Evolutionary conservation across 1,140 invertebrate species (phyloP), one percentile per base, ranked within the genome.

Genomic region (Diachasma alloeum): DNA sequence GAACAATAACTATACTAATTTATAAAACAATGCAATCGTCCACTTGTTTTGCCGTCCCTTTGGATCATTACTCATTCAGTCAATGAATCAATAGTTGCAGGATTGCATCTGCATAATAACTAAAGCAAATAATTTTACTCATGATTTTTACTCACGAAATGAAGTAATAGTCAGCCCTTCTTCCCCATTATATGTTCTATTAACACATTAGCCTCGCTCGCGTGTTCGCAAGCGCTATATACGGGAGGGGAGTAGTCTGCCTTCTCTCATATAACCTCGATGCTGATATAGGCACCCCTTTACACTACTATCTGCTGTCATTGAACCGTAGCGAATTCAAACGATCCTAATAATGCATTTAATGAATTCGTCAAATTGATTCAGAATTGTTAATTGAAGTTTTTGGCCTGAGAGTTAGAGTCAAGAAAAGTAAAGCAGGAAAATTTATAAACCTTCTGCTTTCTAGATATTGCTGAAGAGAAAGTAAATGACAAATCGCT

Each of bases 181-280:
- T 80, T 81, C 77, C 17, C 48, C 77, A 79, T 78, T 82, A 84
- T 87, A 86, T 82, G 83, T 84, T 87, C 85, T 85, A 87, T 88
- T 87, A 87, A 87, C 86, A 88, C 86, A 87, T 87, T 88, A 87
- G 83, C 80, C 78, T 79, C 77, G 83, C 82, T 87, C 84, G 87
- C 86, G 87, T 87, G 87, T 84, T 85, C 77, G 84, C 85, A 86
- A 81, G 80, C 81, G 81, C 83, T 86, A 86, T 86, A 82, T 24
- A 31, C 31, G 31, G 31, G 59, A 72, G 74, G 71, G 68, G 74
- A 31, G 13, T 36, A n/a, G 37, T 17, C 39, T 24, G 37, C 42
- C 68, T 44, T 42, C 37, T 42, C 37, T 44, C 68, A 46, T 46
- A 44, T 70, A 70, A 24, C 17, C 24, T 63, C 24, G 19, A 63